Conservation (phyloP, 2,113 vertebrate genomes). For the Cranoglanis bouderius region DNA sequence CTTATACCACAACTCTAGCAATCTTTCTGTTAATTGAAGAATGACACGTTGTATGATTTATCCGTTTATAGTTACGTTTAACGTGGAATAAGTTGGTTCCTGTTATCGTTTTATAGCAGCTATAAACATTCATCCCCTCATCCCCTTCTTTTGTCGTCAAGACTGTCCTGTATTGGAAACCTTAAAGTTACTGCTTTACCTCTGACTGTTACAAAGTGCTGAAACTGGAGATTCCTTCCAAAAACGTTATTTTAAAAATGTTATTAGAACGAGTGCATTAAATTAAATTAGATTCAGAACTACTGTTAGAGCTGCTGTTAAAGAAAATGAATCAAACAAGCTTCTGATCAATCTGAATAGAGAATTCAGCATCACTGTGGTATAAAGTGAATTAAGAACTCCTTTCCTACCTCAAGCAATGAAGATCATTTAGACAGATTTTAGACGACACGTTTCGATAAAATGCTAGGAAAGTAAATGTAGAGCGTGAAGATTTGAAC, state of each 20-base stretch:
- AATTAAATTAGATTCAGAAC: neutral
- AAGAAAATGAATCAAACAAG: neutral
- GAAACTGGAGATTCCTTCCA: too few species aligned
- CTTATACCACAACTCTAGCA: neutral
- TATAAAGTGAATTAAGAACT: neutral
- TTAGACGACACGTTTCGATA: neutral
- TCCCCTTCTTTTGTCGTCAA: neutral
- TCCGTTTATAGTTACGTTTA: neutral
- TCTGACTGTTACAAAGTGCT: too few species aligned
- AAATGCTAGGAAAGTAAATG: neutral
- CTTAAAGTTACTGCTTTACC: too few species aligned
- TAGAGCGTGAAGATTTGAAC: neutral
- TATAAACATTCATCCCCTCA: neutral
- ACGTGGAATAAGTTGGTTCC: neutral
- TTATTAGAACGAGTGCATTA: neutral
- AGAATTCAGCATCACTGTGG: neutral
- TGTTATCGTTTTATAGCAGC: neutral
- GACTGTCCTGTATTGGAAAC: neutral
- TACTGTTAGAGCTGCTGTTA: neutral
- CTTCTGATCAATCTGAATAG: neutral
- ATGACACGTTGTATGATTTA: neutral
- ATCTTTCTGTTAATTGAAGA: neutral
- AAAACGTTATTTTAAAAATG: too few species aligned
- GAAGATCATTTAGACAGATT: too few species aligned
- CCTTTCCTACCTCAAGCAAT: neutral